These are phyloP conservation scores for Semicossyphus pulcher DNA, from an alignment of 2,113 vertebrate species.

Conservation along the genomic window DNA sequence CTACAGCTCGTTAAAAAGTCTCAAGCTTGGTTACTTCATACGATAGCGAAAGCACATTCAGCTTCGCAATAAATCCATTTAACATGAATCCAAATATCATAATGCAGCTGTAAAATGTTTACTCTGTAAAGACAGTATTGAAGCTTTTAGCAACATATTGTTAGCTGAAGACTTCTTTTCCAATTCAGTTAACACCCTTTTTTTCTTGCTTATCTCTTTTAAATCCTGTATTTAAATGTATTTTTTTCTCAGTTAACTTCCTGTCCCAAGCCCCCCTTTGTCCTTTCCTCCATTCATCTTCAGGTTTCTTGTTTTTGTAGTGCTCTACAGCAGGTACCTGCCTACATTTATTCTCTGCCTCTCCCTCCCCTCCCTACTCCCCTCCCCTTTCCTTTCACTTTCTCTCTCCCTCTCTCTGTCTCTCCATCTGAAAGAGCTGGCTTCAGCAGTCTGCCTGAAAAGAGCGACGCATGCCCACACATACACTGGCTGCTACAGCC, in stretches of 20 bases:
- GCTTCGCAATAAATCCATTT: neutral
- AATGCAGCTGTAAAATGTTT: no score
- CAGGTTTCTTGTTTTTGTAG: conserved; percentile 22
- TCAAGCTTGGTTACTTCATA: neutral
- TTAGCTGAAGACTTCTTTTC: neutral
- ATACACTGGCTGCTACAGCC: conserved; percentile 35
- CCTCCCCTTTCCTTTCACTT: neutral
- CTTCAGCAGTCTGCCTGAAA: conserved; percentile 75
- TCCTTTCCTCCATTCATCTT: conserved; percentile 36
- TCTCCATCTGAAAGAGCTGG: conserved; percentile 69
- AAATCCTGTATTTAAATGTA: neutral
- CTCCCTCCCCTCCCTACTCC: conserved; percentile 4
- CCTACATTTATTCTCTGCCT: conserved; percentile 21
- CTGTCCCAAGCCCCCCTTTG: neutral
- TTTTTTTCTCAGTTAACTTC: neutral
- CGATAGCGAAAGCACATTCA: neutral
- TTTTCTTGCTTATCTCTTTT: neutral
- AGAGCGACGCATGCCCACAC: conserved; percentile 60
- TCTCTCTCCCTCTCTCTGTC: neutral
- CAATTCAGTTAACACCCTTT: neutral
- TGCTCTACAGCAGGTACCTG: conserved; percentile 29
- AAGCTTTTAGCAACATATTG: no score
- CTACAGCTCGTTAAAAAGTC: no score
- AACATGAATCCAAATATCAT: no score
- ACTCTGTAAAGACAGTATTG: no score